These are phyloP conservation scores for Oceanites oceanicus DNA, from an alignment of 2,113 vertebrate genomes.

Conservation along the genomic window DNA sequence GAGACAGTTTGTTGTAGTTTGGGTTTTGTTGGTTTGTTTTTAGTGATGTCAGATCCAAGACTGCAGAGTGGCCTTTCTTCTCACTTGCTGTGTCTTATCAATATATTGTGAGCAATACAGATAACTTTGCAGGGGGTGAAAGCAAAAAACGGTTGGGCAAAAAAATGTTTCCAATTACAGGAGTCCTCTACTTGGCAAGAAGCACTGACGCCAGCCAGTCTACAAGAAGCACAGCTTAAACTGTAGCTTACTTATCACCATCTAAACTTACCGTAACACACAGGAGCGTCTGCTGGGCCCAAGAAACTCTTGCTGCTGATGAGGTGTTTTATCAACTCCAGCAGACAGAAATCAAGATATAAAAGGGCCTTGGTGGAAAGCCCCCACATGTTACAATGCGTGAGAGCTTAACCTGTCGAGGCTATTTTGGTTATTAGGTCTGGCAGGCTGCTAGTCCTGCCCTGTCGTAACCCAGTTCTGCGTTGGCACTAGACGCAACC, in stretches of 20 bases:
- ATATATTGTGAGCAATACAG: not conserved
- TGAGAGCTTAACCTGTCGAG: not conserved
- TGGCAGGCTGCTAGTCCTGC: not conserved
- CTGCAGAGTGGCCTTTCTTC: not conserved
- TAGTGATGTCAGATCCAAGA: not conserved
- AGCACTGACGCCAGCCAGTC: not conserved
- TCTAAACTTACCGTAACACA: accelerated
- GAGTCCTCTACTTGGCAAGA: not conserved
- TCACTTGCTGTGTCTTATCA: not conserved
- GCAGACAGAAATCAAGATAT: not conserved
- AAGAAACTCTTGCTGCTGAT: not conserved
- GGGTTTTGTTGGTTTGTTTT: not conserved
- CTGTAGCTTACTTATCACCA: not conserved
- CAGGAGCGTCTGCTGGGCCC: not conserved
- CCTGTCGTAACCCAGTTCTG: not conserved
- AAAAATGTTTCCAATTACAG: not conserved
- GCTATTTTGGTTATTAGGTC: not conserved
- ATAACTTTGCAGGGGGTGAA: not conserved
- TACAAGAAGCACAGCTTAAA: not conserved
- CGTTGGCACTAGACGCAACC: not conserved
- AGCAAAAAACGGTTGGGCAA: not conserved
- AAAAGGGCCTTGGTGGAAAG: not conserved
- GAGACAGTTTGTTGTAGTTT: not conserved
- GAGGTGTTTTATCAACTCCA: not conserved
- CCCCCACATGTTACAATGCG: accelerated